Evolutionary conservation across 2,888 invertebrate genomes (phyloP).

Genomic region (Dyspetes luteomarginatus): DNA sequence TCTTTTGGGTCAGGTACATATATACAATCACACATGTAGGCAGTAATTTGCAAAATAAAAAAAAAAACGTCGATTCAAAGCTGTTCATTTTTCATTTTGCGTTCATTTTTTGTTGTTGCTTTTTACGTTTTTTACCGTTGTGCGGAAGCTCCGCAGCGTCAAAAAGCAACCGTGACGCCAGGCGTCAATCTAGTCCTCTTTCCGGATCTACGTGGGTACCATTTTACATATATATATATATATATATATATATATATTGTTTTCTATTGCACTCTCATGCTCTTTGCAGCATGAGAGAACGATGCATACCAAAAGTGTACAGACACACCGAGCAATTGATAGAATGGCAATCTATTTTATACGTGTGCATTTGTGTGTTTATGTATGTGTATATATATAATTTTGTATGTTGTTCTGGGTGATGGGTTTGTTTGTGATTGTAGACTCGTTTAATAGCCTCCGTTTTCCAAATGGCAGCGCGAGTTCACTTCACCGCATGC

Average conservation of each 20-base stretch:
- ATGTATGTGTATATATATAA: background rate
- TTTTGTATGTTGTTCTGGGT: conserved; percentile 4
- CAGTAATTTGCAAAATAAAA: conserved; percentile 49
- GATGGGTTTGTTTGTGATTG: conserved; percentile 51
- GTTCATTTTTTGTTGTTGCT: conserved; percentile 6
- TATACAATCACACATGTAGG: background rate
- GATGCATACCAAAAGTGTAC: background rate
- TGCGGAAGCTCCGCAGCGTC: conserved; percentile 48
- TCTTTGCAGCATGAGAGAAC: background rate
- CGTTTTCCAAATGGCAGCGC: too few relatives aligned
- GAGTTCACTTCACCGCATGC: background rate
- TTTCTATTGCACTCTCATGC: conserved; percentile 10
- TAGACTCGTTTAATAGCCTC: conserved; percentile 12
- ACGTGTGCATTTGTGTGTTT: background rate
- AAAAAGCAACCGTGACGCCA: conserved; percentile 49
- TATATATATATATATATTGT: conserved; percentile 1
- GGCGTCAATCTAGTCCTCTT: conserved; percentile 43
- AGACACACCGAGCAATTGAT: conserved; percentile 31
- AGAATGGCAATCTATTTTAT: conserved; percentile 54
- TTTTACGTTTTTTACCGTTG: conserved; percentile 18
- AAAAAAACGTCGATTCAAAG: conserved; percentile 57
- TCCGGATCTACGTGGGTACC: conserved; percentile 18
- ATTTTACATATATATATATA: too few relatives aligned
- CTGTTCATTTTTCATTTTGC: conserved; percentile 17
- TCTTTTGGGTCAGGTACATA: conserved; percentile 51